Base-by-base conservation (phyloP, 1,140 invertebrate genomes). In the Platyura marginata region DNA sequence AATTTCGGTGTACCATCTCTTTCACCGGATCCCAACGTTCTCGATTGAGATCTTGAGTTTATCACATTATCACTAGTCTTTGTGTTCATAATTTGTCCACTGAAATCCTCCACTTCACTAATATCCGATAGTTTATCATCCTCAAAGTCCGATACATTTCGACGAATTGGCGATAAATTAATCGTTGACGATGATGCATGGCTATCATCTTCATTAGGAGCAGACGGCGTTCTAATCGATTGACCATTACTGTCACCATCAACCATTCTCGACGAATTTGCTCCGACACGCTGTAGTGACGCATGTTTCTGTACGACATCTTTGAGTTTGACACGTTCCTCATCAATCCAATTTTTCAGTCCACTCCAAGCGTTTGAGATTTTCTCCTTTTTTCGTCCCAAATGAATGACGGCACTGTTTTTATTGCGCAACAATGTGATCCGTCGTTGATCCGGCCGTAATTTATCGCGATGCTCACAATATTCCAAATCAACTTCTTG, bases 261-360 rank as follows among this genome's bases (percentile, higher is more conserved):
- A 18, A 18, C 11, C 25, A 13, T 29, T 3, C 11, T 4, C 16
- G 13, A n/a, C 11, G 32, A 10, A 37, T 37, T 37, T 21, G 60
- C 57, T 2, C 65, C 61, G 2, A 67, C 57, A 2, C 61, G 57
- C 35, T 68, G 68, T 15, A 69, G 47, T 3, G 55, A 59, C 3
- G 68, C 66, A 47, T 69, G 67, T 18, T 60, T 61, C 3, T 61
- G 56, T 9, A 69, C 61, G 1, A 65, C 65, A 36, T 70, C 66
- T 48, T 62, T 63, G 18, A 71, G 44, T 29, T 53, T 64, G 1
- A 49, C 51, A 13, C 56, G 57, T 47, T 70, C 68, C 37, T 70
- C 69, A 21, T 63, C 61, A 41, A 70, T 41, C 69, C 68, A 70
- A 41, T 56, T 58, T 39, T 68, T 65, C 56, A 70, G 64, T 38